Conservation (phyloP, 1,140 invertebrate genomes). For the Aleiodes sp. region DNA sequence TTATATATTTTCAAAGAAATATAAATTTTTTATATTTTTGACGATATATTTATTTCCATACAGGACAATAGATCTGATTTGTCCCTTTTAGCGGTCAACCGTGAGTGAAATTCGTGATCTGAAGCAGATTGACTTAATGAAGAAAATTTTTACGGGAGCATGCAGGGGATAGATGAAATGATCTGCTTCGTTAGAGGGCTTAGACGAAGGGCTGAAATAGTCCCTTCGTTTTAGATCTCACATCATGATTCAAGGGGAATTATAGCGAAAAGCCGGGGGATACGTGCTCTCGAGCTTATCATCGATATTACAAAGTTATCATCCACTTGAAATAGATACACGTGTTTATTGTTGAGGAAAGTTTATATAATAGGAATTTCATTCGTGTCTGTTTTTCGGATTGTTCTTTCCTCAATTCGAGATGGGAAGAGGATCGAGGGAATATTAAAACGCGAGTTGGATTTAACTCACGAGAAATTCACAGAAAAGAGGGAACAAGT, state of each 20-base stretch:
- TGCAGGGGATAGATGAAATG: constrained; percentile 40
- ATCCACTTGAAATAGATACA: not conserved
- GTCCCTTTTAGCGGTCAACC: no score
- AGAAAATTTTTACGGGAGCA: not conserved
- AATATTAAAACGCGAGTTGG: not conserved
- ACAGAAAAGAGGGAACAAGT: not conserved
- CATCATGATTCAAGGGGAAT: constrained; percentile 50
- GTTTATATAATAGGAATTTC: not conserved
- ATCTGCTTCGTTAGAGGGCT: constrained; percentile 62
- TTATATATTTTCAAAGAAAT: no score
- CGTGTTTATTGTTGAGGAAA: constrained; percentile 16
- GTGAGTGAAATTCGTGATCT: not conserved
- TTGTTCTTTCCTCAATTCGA: not conserved
- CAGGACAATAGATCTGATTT: no score
- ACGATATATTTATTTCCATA: no score
- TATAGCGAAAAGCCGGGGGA: constrained; percentile 53
- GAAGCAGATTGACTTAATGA: constrained; percentile 9
- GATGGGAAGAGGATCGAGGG: not conserved
- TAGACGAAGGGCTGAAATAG: constrained; percentile 55
- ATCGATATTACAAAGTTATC: constrained; percentile 59
- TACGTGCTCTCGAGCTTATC: constrained; percentile 48
- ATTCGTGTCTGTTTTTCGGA: not conserved
- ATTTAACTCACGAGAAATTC: not conserved
- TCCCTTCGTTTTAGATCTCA: constrained; percentile 49
- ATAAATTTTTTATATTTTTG: no score